A percentile compares a stretch with the other conserved stretches of the same genome.
Conservation (phyloP, 2,113 vertebrate genomes). For the Paramormyrops kingsleyae region DNA sequence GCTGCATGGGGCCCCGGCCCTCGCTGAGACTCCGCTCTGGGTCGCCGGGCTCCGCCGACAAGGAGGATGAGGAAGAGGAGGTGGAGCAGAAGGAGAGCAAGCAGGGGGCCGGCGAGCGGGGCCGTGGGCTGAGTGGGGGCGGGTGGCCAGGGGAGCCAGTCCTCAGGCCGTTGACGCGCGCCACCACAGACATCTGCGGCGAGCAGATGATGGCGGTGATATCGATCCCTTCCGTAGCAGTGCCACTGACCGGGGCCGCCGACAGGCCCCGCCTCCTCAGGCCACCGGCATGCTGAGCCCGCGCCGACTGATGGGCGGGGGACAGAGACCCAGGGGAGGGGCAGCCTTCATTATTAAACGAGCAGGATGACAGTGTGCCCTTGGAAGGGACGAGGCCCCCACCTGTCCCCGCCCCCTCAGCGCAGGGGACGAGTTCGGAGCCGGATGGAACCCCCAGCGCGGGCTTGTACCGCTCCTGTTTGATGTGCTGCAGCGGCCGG, state of each 20-base stretch:
- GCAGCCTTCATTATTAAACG: conserved; percentile 84
- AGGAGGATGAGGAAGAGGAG: conserved; percentile 42
- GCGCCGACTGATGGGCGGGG: conserved; percentile 72
- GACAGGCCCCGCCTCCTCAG: conserved; percentile 74
- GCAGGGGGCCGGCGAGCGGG: conserved; percentile 70
- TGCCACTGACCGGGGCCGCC: conserved; percentile 54
- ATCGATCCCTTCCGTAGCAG: conserved; percentile 63
- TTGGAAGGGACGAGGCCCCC: conserved; percentile 45
- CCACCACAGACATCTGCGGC: conserved; percentile 78
- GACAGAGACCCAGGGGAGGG: conserved; percentile 74
- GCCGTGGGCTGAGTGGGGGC: conserved; percentile 53
- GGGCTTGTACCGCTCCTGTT: conserved; percentile 81
- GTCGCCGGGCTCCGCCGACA: conserved; percentile 59
- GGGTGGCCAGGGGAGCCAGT: conserved; percentile 64
- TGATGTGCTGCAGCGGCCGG: conserved; percentile 66
- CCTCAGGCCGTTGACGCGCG: conserved; percentile 75
- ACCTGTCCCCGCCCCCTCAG: conserved; percentile 49
- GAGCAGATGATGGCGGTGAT: conserved; percentile 76
- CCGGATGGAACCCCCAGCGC: conserved; percentile 45
- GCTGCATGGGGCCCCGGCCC: conserved; percentile 67
- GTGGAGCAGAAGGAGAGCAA: conserved; percentile 62
- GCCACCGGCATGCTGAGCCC: conserved; percentile 67
- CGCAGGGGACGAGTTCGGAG: conserved; percentile 49
- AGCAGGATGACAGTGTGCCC: conserved; percentile 66
- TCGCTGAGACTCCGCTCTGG: conserved; percentile 65